phyloP scores from a whole-genome alignment of 2,113 vertebrate genomes.

The Crocuta crocuta region DNA sequence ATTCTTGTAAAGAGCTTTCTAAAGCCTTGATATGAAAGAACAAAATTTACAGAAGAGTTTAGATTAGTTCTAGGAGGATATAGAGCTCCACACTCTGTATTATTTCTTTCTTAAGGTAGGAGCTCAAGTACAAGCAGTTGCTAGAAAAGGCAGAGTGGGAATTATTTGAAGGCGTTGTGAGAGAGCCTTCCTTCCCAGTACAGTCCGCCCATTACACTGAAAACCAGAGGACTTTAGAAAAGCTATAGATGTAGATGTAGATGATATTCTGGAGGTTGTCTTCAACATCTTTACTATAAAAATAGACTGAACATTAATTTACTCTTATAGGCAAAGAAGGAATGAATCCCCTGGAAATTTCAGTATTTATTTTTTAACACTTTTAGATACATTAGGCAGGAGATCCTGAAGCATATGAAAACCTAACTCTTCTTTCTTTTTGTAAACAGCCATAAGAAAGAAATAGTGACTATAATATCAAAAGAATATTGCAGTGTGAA shows the following conservation, averaged over 20 bases:
- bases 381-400: background rate
- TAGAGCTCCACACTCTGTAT: background rate
- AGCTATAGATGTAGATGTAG: background rate
- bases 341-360: background rate
- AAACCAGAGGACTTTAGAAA: background rate
- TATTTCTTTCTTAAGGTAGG: conserved; percentile 1
- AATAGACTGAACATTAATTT: background rate
- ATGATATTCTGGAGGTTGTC: background rate
- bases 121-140: background rate
- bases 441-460: background rate
- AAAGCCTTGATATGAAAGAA: background rate
- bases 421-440: background rate
- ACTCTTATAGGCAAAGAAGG: background rate
- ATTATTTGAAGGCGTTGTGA: background rate
- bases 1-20: conserved; percentile 45
- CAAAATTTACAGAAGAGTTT: background rate
- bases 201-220: background rate
- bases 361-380: background rate
- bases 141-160: background rate
- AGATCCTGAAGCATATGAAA: background rate
- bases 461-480: background rate
- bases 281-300: background rate
- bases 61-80: background rate
- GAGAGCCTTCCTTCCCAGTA: accelerated
- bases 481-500: background rate